A percentile compares a stretch with the other conserved stretches of the same genome.
These are phyloP conservation scores for Ligdia adustata DNA, from an alignment of 2,888 invertebrate species.

Conservation along the genomic window DNA sequence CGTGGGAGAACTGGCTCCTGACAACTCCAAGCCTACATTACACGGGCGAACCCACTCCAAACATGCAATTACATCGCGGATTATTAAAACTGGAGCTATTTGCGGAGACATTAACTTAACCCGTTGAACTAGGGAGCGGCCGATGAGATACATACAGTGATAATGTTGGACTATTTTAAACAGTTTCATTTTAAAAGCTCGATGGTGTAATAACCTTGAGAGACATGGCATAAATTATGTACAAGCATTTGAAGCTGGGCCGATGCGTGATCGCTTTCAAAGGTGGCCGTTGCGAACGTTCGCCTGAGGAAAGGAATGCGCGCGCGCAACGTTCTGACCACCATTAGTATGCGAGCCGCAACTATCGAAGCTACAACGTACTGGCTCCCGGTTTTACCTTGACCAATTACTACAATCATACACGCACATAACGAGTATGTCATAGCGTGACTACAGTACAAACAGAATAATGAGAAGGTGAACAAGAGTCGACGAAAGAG, in stretches of 20 bases:
- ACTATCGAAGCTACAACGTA: conserved; percentile 65
- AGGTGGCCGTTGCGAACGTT: conserved; percentile 41
- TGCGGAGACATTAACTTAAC: conserved; percentile 55
- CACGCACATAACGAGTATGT: conserved; percentile 37
- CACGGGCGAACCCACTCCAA: conserved; percentile 44
- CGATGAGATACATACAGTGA: conserved; percentile 11
- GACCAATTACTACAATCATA: conserved; percentile 63
- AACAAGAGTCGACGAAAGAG: background rate
- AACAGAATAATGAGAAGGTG: conserved; percentile 11
- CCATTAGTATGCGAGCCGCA: conserved; percentile 74
- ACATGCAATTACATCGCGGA: conserved; percentile 58
- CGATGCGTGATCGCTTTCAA: conserved; percentile 39
- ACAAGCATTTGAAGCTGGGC: conserved; percentile 30
- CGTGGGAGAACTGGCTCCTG: conserved; percentile 78
- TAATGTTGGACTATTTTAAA: conserved; percentile 20
- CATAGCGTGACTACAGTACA: conserved; percentile 7
- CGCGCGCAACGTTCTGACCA: conserved; percentile 63
- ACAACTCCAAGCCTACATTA: conserved; percentile 53
- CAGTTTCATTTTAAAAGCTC: conserved; percentile 15
- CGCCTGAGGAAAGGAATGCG: conserved; percentile 64
- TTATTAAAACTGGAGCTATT: conserved; percentile 63
- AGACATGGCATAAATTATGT: conserved; percentile 38
- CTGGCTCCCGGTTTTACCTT: conserved; percentile 63
- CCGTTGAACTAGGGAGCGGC: conserved; percentile 28
- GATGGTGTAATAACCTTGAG: conserved; percentile 31